phyloP scores from a whole-genome alignment of 2,888 invertebrate genomes.

The Sarcophaga carnaria region DNA sequence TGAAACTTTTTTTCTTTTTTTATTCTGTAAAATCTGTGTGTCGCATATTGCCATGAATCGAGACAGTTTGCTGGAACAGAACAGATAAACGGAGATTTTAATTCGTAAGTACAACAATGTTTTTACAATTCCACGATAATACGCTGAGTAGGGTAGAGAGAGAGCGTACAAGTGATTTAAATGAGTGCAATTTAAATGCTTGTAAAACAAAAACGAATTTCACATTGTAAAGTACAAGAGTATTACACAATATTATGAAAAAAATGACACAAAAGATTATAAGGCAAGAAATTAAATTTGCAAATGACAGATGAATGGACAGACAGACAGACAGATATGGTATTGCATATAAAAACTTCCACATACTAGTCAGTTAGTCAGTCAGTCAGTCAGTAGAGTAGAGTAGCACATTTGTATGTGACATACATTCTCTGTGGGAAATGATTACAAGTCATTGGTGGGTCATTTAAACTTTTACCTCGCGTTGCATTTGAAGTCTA shows the following conservation, averaged over 20 bases:
- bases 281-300: slow-evolving; percentile 58
- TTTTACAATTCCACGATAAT: not conserved
- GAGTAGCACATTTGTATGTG: not conserved
- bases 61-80: not conserved
- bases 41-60: not conserved
- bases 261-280: slow-evolving; percentile 29
- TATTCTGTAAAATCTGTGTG: not conserved
- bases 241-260: slow-evolving; percentile 24
- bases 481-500: not conserved
- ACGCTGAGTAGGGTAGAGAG: no score
- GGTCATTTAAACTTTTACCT: not conserved
- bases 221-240: slow-evolving; percentile 7
- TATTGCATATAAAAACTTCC: no score
- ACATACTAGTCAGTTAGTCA: no score
- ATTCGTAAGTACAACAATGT: slow-evolving; percentile 7
- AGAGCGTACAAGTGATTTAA: slow-evolving; percentile 28
- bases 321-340: no score
- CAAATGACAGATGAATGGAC: slow-evolving; percentile 32
- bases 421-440: not conserved
- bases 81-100: not conserved
- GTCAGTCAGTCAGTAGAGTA: not conserved
- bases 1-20: slow-evolving; percentile 33
- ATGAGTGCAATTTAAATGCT: slow-evolving; percentile 38
- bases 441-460: not conserved
- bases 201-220: slow-evolving; percentile 19